phyloP scores from a whole-genome alignment of 2,113 vertebrate species.

The Seriola quinqueradiata region DNA sequence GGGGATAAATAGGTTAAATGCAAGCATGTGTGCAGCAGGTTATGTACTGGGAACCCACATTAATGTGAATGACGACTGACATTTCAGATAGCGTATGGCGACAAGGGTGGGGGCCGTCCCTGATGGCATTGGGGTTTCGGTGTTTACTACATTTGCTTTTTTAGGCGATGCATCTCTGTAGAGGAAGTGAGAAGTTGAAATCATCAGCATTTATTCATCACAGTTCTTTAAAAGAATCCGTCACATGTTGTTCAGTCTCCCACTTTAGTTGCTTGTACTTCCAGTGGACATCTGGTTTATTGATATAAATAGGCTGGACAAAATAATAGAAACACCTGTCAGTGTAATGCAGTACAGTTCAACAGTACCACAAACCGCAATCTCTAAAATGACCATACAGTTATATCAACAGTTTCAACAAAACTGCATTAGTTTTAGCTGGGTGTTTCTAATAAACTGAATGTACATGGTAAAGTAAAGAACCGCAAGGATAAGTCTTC shows the following conservation, averaged over 20 bases:
- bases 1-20: conserved; percentile 17
- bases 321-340: neutral
- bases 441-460: too few species aligned
- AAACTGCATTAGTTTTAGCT: too few species aligned
- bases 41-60: conserved; percentile 33
- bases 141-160: conserved; percentile 37
- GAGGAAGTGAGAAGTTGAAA: conserved; percentile 37
- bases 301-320: neutral
- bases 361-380: too few species aligned
- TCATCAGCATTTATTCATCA: conserved; percentile 17
- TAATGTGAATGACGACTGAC: conserved; percentile 28
- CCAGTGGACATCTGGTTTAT: neutral
- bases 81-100: neutral
- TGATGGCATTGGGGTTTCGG: neutral
- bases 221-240: too few species aligned
- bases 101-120: conserved; percentile 41
- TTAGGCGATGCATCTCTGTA: neutral
- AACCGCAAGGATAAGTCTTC: too few species aligned
- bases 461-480: too few species aligned
- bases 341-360: neutral
- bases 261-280: neutral
- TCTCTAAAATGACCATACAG: too few species aligned
- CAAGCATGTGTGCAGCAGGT: conserved; percentile 26
- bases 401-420: too few species aligned
- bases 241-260: neutral